Evolutionary conservation across 1,140 invertebrate genomes (phyloP).

Genomic region (Drosophila rhopaloa): DNA sequence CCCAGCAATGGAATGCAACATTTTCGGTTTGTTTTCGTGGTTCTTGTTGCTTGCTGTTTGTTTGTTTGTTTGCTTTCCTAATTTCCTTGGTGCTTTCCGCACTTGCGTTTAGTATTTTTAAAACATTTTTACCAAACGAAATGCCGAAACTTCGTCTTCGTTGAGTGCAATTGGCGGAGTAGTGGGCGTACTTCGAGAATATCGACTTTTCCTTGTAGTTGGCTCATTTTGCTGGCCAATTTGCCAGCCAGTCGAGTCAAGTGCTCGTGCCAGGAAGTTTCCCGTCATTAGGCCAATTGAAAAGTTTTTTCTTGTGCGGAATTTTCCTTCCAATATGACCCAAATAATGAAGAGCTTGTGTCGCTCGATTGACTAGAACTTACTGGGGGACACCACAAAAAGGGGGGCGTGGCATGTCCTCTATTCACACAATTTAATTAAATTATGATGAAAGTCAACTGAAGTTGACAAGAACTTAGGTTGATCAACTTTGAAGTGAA

Average conservation of each 20-base stretch:
- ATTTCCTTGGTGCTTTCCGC: constrained; percentile 38
- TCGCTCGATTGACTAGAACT: constrained; percentile 45
- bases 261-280: constrained; percentile 44
- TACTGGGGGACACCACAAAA: constrained; percentile 20
- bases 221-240: constrained; percentile 51
- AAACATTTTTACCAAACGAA: constrained; percentile 67
- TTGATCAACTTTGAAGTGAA: constrained; percentile 7
- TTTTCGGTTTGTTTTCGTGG: constrained; percentile 46
- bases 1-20: constrained; percentile 70
- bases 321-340: constrained; percentile 47
- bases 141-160: constrained; percentile 39
- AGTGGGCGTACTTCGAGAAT: constrained; percentile 6
- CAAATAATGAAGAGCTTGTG: constrained; percentile 53
- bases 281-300: constrained; percentile 58
- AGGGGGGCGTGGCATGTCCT: neutral
- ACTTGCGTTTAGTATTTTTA: constrained; percentile 66
- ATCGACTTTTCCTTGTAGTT: constrained; percentile 12
- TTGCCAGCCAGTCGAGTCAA: constrained; percentile 44
- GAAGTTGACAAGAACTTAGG: constrained; percentile 26
- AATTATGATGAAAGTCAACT: constrained; percentile 52
- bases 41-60: constrained; percentile 36
- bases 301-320: constrained; percentile 42
- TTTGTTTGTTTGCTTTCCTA: constrained; percentile 52
- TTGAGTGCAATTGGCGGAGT: constrained; percentile 54
- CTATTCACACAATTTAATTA: constrained; percentile 70